These are phyloP conservation scores for Formicarius rufipectus DNA, from an alignment of 2,113 vertebrate species.

Conservation along the genomic window DNA sequence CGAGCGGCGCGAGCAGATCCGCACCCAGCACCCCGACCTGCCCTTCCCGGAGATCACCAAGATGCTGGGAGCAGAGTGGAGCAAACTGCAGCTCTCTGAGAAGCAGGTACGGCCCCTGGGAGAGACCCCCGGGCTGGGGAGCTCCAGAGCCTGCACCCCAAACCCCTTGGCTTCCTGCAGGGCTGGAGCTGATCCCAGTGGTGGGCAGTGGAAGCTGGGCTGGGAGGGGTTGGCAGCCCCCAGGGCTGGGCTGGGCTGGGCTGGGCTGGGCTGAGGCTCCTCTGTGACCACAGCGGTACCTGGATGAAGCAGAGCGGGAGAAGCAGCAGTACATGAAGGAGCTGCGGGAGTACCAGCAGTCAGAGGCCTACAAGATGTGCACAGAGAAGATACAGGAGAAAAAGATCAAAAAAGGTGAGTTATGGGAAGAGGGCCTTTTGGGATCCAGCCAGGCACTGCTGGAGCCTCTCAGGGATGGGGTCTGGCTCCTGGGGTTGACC, in stretches of 20 bases:
- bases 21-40: slow-evolving; percentile 88
- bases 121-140: background rate
- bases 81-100: slow-evolving; percentile 85
- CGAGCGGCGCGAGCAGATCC: slow-evolving; percentile 90
- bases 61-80: slow-evolving; percentile 95
- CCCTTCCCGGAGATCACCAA: slow-evolving; percentile 98
- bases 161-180: background rate
- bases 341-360: slow-evolving; percentile 93
- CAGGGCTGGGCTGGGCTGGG: background rate
- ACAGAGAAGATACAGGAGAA: slow-evolving; percentile 93
- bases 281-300: slow-evolving; percentile 80
- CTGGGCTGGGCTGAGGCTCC: background rate
- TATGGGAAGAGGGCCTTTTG: background rate
- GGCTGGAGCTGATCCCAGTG: background rate
- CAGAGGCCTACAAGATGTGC: slow-evolving; percentile 93
- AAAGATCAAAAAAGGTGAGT: slow-evolving; percentile 91
- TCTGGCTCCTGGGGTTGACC: background rate
- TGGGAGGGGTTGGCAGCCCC: background rate
- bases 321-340: slow-evolving; percentile 96
- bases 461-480: accelerated
- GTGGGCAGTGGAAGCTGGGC: background rate
- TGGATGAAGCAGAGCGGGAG: slow-evolving; percentile 93
- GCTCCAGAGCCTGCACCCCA: background rate
- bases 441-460: background rate
- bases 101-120: slow-evolving; percentile 79